These are phyloP conservation scores for Dryococelus australis DNA, from an alignment of 2,888 invertebrate species.

Conservation along the genomic window DNA sequence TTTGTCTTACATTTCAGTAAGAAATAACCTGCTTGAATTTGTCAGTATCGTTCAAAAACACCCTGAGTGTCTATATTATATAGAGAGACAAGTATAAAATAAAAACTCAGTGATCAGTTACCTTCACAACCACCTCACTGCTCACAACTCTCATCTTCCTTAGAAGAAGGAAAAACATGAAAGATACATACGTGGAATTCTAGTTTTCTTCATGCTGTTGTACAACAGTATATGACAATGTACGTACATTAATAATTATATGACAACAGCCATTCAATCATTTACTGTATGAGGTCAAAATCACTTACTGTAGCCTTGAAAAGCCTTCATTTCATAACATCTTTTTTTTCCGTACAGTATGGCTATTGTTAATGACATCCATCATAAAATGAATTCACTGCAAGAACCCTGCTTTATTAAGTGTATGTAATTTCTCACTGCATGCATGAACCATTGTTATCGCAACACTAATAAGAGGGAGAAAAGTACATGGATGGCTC, in stretches of 20 bases:
- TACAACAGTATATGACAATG: neutral
- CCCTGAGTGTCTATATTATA: no score
- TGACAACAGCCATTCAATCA: constrained; percentile 13
- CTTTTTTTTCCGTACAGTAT: neutral
- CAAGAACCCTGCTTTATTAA: neutral
- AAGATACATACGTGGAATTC: neutral
- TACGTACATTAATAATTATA: neutral
- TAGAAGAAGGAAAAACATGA: neutral
- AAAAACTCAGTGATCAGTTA: no score
- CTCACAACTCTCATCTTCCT: neutral
- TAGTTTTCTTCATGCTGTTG: neutral
- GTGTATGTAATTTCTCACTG: neutral
- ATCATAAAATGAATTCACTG: neutral
- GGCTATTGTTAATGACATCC: neutral
- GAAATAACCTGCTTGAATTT: no score
- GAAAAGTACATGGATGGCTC: neutral
- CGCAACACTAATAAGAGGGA: neutral
- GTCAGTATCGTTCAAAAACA: no score
- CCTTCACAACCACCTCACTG: no score
- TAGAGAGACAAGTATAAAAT: no score
- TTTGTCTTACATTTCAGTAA: no score
- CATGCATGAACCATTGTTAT: neutral
- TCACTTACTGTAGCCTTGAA: neutral
- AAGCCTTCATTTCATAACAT: neutral
- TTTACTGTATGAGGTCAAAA: neutral